Conservation (phyloP, 1,140 invertebrate genomes). For the Pseudomyrmex dendroicus region DNA sequence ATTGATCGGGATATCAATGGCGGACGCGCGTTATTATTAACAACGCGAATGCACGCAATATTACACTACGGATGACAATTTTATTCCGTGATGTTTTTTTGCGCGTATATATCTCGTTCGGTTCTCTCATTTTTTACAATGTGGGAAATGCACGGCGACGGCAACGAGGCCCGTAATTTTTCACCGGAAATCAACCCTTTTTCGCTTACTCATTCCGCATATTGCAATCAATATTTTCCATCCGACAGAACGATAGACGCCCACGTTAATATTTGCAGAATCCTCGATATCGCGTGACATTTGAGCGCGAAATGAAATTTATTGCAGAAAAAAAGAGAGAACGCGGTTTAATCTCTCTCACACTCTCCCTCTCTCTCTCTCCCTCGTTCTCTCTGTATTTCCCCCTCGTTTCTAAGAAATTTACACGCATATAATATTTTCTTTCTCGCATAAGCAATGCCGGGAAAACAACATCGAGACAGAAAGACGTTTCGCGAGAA, state of each 20-base stretch:
- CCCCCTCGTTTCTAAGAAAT: slow-evolving; percentile 13
- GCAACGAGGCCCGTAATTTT: slow-evolving; percentile 43
- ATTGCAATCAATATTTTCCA: slow-evolving; percentile 51
- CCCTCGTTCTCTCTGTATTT: not conserved
- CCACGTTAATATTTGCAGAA: slow-evolving; percentile 56
- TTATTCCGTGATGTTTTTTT: slow-evolving; percentile 28
- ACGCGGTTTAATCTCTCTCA: slow-evolving; percentile 9
- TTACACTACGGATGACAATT: slow-evolving; percentile 17
- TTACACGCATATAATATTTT: slow-evolving; percentile 27
- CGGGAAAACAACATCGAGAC: slow-evolving; percentile 36
- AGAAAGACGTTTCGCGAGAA: slow-evolving; percentile 10
- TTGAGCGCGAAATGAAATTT: slow-evolving; percentile 45
- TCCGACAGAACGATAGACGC: slow-evolving; percentile 9
- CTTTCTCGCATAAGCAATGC: not conserved
- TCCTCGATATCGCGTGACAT: slow-evolving; percentile 37
- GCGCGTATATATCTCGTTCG: not conserved
- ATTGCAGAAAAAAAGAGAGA: slow-evolving; percentile 33
- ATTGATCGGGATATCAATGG: slow-evolving; percentile 7
- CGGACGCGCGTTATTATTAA: slow-evolving; percentile 30
- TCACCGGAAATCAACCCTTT: slow-evolving; percentile 55
- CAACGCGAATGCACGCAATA: slow-evolving; percentile 6
- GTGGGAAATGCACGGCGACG: slow-evolving; percentile 23
- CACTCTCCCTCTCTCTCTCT: not conserved
- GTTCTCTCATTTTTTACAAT: slow-evolving; percentile 15
- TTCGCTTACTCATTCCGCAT: slow-evolving; percentile 43